Evolutionary conservation across 2,888 invertebrate genomes (phyloP), one percentile per base, ranked within the genome.

Genomic region (Coremacera marginata): DNA sequence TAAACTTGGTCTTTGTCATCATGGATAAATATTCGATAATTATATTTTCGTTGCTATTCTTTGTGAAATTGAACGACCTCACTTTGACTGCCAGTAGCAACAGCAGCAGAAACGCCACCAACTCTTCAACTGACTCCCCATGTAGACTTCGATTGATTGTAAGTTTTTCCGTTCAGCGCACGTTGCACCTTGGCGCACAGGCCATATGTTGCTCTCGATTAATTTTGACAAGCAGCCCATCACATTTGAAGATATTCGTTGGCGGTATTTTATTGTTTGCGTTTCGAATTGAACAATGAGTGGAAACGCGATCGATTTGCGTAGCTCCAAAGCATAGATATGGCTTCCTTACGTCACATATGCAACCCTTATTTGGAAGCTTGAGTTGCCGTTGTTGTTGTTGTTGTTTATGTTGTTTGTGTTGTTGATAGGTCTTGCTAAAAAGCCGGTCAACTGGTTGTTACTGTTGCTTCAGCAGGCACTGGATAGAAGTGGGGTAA

Each of bases 361-460:
- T 89, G 88, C 86, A 85, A 86, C 85, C 89, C 89, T 88, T 89
- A 89, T 89, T 89, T 88, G 89, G 89, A 88, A 88, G 87, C 86
- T 88, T 88, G 87, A 81, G 84, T 79, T 80, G 84, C 75, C 63
- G 62, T 77, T 74, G 34, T 44, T 72, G 51, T 73, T 75, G 76
- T 19, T 63, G 25, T 55, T 65, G 19, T 51, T 70, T 37, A 31
- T 71, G 49, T 68, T 51, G 68, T 27, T 65, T 16, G 19, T 22
- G 68, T 68, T 49, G 62, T 62, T 19, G 51, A 49, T 68, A 49
- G 31, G 49, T 63, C 62, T 63, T 70, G 70, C 62, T 70, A 22
- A 60, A 71, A 60, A 74, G 78, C 70, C 76, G 76, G 78, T 70
- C 67, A 78, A 72, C 31, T 62, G 73, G 71, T 63, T 73, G 70